These are phyloP conservation scores for Andrena cerasifolii DNA, from an alignment of 1,140 invertebrate species.

Conservation along the genomic window DNA sequence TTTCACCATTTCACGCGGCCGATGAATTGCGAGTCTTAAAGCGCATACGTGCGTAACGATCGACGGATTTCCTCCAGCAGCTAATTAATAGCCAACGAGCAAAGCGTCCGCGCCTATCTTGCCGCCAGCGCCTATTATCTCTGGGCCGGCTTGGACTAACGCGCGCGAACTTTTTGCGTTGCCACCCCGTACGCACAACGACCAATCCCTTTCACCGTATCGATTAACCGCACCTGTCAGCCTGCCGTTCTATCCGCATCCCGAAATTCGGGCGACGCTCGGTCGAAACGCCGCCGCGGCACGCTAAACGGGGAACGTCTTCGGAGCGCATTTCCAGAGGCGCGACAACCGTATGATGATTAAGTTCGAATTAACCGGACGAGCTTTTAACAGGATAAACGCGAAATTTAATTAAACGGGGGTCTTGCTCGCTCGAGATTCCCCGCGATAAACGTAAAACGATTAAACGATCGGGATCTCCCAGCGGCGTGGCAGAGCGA, in stretches of 20 bases:
- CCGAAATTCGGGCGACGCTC: conserved; percentile 12
- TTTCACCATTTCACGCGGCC: conserved; percentile 10
- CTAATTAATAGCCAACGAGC: conserved; percentile 56
- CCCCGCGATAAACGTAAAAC: background rate
- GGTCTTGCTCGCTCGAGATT: background rate
- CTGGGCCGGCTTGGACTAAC: conserved; percentile 52
- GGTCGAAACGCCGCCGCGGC: background rate
- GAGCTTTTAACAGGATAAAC: conserved; percentile 19
- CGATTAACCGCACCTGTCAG: conserved; percentile 45
- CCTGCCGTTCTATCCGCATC: conserved; percentile 37
- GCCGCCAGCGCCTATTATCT: conserved; percentile 44
- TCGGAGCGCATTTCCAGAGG: background rate
- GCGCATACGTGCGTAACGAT: conserved; percentile 21
- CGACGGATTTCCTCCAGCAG: conserved; percentile 47
- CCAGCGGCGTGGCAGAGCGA: background rate
- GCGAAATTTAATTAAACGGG: conserved; percentile 23
- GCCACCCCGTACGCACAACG: background rate
- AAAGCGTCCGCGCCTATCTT: conserved; percentile 39
- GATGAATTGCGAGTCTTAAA: conserved; percentile 31
- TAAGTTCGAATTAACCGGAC: conserved; percentile 1
- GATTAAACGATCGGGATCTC: background rate
- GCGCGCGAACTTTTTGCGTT: conserved; percentile 45
- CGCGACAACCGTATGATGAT: background rate
- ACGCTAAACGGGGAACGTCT: too few species aligned
- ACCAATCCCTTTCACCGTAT: conserved; percentile 58